These are phyloP conservation scores for Pelodiscus sinensis DNA, from an alignment of 2,113 vertebrate species.

Conservation along the genomic window DNA sequence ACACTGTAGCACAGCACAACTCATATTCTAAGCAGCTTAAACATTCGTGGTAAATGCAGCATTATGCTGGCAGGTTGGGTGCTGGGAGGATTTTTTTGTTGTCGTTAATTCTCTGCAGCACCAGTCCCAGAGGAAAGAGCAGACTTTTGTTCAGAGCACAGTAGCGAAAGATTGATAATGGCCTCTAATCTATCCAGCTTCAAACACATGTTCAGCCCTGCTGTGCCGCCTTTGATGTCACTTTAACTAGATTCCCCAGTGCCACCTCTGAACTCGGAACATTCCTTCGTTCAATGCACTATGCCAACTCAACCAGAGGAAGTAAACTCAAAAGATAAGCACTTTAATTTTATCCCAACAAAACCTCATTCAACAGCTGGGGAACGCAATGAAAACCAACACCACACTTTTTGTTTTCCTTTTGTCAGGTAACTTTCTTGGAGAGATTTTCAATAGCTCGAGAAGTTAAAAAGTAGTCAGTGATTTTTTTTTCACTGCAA, in stretches of 20 bases:
- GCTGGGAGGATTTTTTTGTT: conserved; percentile 45
- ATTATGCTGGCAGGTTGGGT: conserved; percentile 57
- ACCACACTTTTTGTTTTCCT: conserved; percentile 71
- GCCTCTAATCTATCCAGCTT: conserved; percentile 83
- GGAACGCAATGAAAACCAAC: conserved; percentile 71
- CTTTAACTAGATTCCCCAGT: conserved; percentile 78
- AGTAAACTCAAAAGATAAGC: conserved; percentile 78
- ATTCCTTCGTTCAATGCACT: conserved; percentile 71
- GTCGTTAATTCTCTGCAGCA: conserved; percentile 61
- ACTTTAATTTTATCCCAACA: conserved; percentile 76
- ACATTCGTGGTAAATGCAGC: not conserved
- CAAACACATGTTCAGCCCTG: conserved; percentile 81
- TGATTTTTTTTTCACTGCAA: conserved; percentile 24
- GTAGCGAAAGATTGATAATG: conserved; percentile 80
- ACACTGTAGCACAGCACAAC: conserved; percentile 16
- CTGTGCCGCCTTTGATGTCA: conserved; percentile 83
- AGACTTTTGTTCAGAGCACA: conserved; percentile 73
- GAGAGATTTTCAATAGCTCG: conserved; percentile 67
- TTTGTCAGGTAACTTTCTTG: conserved; percentile 73
- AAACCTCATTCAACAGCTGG: conserved; percentile 72
- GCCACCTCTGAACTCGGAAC: conserved; percentile 80
- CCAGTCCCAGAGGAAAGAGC: conserved; percentile 71
- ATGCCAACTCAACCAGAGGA: conserved; percentile 79
- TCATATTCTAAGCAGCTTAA: not conserved
- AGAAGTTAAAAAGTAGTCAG: conserved; percentile 28